Evolutionary conservation across 2,888 invertebrate genomes (phyloP).

Genomic region (Nebria salina): DNA sequence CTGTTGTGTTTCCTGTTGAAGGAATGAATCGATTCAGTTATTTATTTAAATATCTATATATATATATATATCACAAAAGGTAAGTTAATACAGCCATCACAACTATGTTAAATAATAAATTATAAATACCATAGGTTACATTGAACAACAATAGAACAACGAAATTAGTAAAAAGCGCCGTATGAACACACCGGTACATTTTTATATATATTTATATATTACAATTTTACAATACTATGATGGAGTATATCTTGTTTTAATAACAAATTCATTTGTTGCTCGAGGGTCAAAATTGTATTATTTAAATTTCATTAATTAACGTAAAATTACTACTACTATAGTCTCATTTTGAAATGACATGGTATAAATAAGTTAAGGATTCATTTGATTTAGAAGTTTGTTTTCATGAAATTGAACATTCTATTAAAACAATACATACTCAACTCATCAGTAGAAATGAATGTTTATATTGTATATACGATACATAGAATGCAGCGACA

Average conservation of each 20-base stretch:
- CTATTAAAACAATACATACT: neutral
- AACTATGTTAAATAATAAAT: slow-evolving; percentile 35
- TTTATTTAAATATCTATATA: slow-evolving; percentile 16
- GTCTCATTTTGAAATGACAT: too few relatives aligned
- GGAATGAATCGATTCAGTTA: neutral
- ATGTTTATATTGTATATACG: neutral
- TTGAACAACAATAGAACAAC: slow-evolving; percentile 23
- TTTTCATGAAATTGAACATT: too few relatives aligned
- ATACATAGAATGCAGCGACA: neutral
- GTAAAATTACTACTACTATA: too few relatives aligned
- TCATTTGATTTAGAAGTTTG: too few relatives aligned
- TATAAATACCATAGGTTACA: slow-evolving; percentile 17
- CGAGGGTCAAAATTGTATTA: neutral
- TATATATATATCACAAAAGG: slow-evolving; percentile 7
- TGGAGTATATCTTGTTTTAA: slow-evolving; percentile 17
- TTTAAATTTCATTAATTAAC: too few relatives aligned
- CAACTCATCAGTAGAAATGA: neutral
- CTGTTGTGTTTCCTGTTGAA: slow-evolving; percentile 39
- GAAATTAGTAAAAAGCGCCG: slow-evolving; percentile 37
- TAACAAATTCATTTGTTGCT: slow-evolving; percentile 6
- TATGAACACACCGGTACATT: slow-evolving; percentile 42
- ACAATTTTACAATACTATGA: slow-evolving; percentile 32
- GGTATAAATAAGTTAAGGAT: too few relatives aligned
- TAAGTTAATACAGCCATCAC: slow-evolving; percentile 41
- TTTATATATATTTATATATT: slow-evolving; percentile 20